Conservation (phyloP, 2,113 vertebrate genomes). For the Chaenogobius annularis region DNA sequence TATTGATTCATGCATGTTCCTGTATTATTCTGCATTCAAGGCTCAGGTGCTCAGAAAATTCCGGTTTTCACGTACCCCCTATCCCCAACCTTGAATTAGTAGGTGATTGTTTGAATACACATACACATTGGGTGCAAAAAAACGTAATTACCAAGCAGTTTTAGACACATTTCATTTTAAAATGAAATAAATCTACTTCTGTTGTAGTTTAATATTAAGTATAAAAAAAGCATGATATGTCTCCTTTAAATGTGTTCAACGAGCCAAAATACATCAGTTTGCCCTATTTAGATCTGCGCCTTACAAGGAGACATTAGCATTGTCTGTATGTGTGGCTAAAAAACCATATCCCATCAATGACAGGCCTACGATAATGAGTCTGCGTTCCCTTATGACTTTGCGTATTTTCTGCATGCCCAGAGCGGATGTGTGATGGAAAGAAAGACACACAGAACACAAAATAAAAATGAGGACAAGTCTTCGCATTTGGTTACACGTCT, state of each 20-base stretch:
- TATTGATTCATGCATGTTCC: too few species aligned
- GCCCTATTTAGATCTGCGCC: not conserved
- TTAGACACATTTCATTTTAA: too few species aligned
- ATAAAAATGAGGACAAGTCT: slow-evolving; percentile 32
- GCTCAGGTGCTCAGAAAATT: too few species aligned
- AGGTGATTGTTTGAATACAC: too few species aligned
- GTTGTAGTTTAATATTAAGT: too few species aligned
- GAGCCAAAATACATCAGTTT: not conserved
- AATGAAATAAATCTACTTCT: too few species aligned
- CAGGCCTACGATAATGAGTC: slow-evolving; percentile 73
- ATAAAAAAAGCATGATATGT: not conserved
- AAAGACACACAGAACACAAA: slow-evolving; percentile 23
- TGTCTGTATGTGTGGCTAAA: slow-evolving; percentile 40
- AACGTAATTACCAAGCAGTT: too few species aligned
- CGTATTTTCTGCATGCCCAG: slow-evolving; percentile 31
- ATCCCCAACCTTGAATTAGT: too few species aligned
- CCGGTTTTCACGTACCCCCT: too few species aligned
- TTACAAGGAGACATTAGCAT: slow-evolving; percentile 32
- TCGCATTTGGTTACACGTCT: slow-evolving; percentile 60
- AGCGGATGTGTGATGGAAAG: slow-evolving; percentile 9
- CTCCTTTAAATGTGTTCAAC: not conserved
- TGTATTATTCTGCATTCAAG: too few species aligned
- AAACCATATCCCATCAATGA: slow-evolving; percentile 72
- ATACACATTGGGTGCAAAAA: too few species aligned
- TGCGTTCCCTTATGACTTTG: slow-evolving; percentile 53